A percentile compares a stretch with the other conserved stretches of the same genome.
Evolutionary conservation across 2,888 invertebrate species (phyloP).

Genomic region (Frankliniella fusca): DNA sequence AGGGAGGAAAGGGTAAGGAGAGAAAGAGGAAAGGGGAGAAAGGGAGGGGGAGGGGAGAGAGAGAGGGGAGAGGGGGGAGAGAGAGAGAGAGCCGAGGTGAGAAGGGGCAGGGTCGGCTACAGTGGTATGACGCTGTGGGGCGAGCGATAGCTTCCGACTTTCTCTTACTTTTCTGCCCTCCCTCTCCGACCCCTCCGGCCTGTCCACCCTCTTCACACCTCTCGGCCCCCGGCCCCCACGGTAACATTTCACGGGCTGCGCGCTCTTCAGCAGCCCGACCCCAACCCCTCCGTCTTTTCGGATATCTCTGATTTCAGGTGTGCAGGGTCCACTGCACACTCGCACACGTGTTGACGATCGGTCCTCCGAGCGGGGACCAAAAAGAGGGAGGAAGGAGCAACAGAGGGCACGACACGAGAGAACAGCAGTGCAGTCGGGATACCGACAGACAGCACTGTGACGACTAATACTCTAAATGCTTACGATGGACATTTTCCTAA

Average conservation of each 20-base stretch:
- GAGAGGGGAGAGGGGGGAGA: no score
- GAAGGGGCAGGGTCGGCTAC: no score
- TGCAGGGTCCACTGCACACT: not conserved
- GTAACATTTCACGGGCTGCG: not conserved
- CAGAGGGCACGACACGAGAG: not conserved
- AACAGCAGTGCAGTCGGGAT: no score
- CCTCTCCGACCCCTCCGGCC: not conserved
- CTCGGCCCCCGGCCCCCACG: not conserved
- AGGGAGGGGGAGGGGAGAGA: not conserved
- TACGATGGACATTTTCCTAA: no score
- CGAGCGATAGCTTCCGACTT: not conserved
- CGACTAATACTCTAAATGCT: no score
- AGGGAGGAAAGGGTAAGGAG: not conserved
- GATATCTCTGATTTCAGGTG: not conserved
- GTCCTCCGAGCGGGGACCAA: not conserved
- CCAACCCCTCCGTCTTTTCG: not conserved
- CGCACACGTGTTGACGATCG: not conserved
- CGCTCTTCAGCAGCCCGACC: no score
- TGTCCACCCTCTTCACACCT: no score
- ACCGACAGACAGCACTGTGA: no score
- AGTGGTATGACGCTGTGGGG: not conserved
- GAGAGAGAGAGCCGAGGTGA: no score
- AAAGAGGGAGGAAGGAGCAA: not conserved
- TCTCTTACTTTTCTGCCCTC: not conserved
- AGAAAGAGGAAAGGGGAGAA: not conserved